Conservation (phyloP, 1,140 invertebrate species). For the Lepidurus apus region DNA sequence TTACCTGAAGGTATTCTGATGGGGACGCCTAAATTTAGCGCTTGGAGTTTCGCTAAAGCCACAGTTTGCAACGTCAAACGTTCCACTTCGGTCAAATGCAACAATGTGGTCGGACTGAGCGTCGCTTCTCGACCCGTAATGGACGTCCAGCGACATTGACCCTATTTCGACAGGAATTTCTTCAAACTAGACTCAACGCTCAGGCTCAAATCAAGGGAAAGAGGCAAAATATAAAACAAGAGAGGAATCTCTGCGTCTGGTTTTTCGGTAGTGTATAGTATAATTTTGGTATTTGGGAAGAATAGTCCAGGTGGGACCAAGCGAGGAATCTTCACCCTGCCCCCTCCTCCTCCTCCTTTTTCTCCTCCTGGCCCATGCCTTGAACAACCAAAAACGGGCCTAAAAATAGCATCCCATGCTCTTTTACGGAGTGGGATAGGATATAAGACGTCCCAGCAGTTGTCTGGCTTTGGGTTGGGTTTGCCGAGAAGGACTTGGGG, state of each 20-base stretch:
- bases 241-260: neutral
- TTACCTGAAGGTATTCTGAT: conserved; percentile 64
- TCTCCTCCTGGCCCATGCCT: neutral
- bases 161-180: conserved; percentile 51
- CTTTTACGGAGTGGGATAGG: neutral
- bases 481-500: neutral
- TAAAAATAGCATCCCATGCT: neutral
- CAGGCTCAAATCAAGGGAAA: conserved; percentile 1
- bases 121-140: conserved; percentile 66
- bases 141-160: conserved; percentile 75
- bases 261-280: neutral
- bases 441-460: neutral
- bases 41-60: conserved; percentile 77
- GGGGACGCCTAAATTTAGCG: conserved; percentile 73
- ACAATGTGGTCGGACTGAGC: conserved; percentile 61
- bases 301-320: conserved; percentile 21
- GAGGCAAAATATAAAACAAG: conserved; percentile 6
- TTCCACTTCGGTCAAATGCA: conserved; percentile 73
- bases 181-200: conserved; percentile 17
- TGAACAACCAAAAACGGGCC: neutral
- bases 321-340: neutral
- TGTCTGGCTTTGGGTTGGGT: conserved; percentile 3
- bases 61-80: conserved; percentile 71
- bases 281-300: conserved; percentile 11
- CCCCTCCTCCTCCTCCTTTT: neutral